Conservation (phyloP, 2,797 vertebrate species). For the Morus bassanus region DNA sequence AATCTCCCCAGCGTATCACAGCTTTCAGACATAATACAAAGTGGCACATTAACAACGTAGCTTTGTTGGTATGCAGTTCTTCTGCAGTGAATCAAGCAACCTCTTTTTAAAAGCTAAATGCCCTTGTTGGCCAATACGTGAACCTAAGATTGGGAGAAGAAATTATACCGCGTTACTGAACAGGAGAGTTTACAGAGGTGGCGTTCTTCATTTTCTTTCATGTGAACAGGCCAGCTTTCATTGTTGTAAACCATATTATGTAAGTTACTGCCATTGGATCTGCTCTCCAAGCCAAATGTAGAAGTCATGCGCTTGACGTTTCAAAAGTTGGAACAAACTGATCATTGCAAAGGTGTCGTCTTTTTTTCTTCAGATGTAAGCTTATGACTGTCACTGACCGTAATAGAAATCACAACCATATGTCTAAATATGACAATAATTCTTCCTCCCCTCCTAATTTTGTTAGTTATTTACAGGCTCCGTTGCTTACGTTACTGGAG, state of each 20-base stretch:
- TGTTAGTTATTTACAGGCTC: not conserved
- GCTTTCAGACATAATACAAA: slow-evolving; percentile 18
- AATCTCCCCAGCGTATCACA: slow-evolving; percentile 20
- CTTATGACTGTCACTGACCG: not conserved
- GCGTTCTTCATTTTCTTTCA: not conserved
- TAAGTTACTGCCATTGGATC: not conserved
- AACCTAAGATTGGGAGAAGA: not conserved
- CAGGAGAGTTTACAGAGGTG: not conserved
- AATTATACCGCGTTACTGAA: not conserved
- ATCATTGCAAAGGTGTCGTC: not conserved
- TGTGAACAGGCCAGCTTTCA: not conserved
- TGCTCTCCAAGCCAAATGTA: not conserved
- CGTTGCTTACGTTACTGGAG: not conserved
- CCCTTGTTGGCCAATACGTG: not conserved
- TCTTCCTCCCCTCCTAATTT: not conserved
- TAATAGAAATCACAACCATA: not conserved
- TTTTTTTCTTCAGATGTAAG: not conserved
- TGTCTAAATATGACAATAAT: not conserved
- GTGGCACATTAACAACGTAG: not conserved
- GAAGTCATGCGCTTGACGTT: not conserved
- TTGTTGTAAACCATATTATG: not conserved
- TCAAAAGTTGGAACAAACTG: not conserved
- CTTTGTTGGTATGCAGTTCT: slow-evolving; percentile 48
- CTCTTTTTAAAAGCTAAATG: not conserved
- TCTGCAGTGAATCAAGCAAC: slow-evolving; percentile 30